phyloP scores from a whole-genome alignment of 2,113 vertebrate species.

The Ondatra zibethicus region DNA sequence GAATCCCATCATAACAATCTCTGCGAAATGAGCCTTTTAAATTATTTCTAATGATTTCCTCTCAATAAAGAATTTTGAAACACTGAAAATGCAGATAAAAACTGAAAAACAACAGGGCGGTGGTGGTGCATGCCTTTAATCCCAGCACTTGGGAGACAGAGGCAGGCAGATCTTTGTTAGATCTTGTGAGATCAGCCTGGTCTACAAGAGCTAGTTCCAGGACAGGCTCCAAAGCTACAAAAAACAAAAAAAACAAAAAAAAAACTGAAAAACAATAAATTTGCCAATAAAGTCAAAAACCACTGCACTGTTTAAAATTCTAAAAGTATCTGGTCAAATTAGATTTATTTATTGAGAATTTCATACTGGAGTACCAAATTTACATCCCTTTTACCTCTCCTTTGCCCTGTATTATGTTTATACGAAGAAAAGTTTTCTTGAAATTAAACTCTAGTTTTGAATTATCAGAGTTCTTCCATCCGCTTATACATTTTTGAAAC shows the following conservation, averaged over 20 bases:
- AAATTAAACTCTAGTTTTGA: constrained; percentile 20
- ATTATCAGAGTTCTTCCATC: neutral
- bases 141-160: too few species aligned
- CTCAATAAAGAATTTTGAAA: constrained; percentile 36
- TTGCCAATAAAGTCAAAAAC: neutral
- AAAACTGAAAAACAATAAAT: constrained; percentile 47
- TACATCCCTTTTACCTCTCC: neutral
- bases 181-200: too few species aligned
- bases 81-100: constrained; percentile 53
- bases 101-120: constrained; percentile 33
- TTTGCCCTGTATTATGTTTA: neutral
- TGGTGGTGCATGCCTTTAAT: too few species aligned
- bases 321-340: neutral
- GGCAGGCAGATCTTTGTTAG: too few species aligned
- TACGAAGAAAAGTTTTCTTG: neutral
- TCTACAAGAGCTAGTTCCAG: too few species aligned
- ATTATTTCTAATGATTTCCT: neutral
- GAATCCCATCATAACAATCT: neutral
- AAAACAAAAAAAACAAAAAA: too few species aligned
- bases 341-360: neutral
- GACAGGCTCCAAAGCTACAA: too few species aligned
- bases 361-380: neutral
- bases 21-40: neutral
- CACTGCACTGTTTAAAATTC: neutral
- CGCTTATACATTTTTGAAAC: neutral